Evolutionary conservation across 2,888 invertebrate genomes (phyloP).

Genomic region (Mesodorylaimus sp.): DNA sequence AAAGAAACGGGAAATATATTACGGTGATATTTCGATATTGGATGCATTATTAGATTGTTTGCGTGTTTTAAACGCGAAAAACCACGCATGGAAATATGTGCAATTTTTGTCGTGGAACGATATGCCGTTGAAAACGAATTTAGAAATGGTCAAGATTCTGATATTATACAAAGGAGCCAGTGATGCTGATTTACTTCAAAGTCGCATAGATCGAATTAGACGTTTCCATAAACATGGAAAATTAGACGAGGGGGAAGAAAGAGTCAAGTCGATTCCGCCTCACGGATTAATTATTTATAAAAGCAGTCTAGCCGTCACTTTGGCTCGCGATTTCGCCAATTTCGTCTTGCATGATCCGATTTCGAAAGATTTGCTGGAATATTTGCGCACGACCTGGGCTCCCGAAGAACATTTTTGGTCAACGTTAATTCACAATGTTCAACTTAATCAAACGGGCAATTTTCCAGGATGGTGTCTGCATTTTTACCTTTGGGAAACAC

Average conservation of each 20-base stretch:
- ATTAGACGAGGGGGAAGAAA: not conserved
- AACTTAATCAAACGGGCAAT: not conserved
- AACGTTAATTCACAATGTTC: conserved; percentile 2
- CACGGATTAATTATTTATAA: conserved; percentile 5
- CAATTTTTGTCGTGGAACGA: no score
- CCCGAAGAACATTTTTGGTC: conserved; percentile 9
- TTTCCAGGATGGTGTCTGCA: not conserved
- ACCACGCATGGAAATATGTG: no score
- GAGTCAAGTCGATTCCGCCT: conserved; percentile 3
- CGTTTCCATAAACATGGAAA: not conserved
- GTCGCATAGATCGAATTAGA: no score
- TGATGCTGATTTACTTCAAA: no score
- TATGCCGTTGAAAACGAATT: no score
- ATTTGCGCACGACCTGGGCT: not conserved
- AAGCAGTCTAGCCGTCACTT: conserved; percentile 1
- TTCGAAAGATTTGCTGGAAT: conserved; percentile 1
- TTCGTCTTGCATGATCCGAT: not conserved
- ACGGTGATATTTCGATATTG: no score
- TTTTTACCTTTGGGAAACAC: not conserved
- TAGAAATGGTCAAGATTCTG: no score
- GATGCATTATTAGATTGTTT: no score
- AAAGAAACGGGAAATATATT: no score
- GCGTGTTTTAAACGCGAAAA: no score
- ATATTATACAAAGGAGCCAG: no score
- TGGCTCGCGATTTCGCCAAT: conserved; percentile 4